These are phyloP conservation scores for Coregonus ussuriensis DNA, from an alignment of 2,797 vertebrate genomes.

Conservation along the genomic window DNA sequence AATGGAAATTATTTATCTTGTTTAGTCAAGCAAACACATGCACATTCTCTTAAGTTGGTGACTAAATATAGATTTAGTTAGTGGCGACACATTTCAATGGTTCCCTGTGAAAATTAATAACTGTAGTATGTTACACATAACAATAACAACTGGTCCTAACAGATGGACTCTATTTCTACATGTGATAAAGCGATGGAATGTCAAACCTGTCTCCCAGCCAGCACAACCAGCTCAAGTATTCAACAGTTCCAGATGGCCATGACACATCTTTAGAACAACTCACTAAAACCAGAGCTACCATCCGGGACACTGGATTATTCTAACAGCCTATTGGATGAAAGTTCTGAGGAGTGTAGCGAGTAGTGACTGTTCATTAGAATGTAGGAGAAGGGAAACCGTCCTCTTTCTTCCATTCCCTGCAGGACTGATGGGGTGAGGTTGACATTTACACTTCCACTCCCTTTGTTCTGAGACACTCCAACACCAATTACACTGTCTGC, in stretches of 20 bases:
- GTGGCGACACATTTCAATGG: not conserved
- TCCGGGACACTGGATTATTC: not conserved
- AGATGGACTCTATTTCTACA: conserved; percentile 47
- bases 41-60: not conserved
- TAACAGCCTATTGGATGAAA: not conserved
- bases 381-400: not conserved
- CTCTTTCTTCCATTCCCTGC: not conserved
- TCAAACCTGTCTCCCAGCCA: conserved; percentile 5
- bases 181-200: conserved; percentile 42
- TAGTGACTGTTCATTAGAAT: not conserved
- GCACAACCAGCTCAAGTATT: conserved; percentile 22
- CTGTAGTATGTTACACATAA: not conserved
- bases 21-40: not conserved
- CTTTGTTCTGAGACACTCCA: not conserved
- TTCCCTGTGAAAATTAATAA: not conserved
- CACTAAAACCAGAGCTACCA: not conserved
- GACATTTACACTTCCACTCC: conserved; percentile 11
- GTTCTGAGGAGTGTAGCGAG: not conserved
- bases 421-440: not conserved
- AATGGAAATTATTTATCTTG: not conserved
- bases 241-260: conserved; percentile 16
- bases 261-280: conserved; percentile 23
- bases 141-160: conserved; percentile 18
- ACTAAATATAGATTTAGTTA: not conserved
- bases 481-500: conserved; percentile 1